Percentiles rank a stretch among this genome's conserved stretches.
Conservation (phyloP, 53 echinoderm and acorn worm species). For the Antedon mediterranea region DNA sequence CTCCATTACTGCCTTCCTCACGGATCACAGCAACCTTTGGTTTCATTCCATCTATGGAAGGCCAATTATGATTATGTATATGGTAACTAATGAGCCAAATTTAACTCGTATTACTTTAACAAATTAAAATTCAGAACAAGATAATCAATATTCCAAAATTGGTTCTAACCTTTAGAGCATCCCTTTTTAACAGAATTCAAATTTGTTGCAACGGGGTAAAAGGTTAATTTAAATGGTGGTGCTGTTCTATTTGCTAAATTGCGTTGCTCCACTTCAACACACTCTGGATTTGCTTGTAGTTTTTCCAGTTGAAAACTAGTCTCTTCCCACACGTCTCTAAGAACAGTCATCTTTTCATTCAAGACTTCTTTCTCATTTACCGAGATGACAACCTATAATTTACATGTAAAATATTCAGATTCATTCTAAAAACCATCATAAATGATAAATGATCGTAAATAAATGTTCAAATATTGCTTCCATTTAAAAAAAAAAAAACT, state of each 20-base stretch:
- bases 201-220: slow-evolving; percentile 22
- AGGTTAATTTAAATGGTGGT: slow-evolving; percentile 76
- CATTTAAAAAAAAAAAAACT: not conserved
- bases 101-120: too few species aligned
- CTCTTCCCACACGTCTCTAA: slow-evolving; percentile 85
- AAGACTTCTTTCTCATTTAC: slow-evolving; percentile 40
- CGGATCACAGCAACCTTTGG: slow-evolving; percentile 91
- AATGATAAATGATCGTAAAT: too few species aligned
- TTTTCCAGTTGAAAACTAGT: slow-evolving; percentile 80
- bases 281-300: slow-evolving; percentile 67
- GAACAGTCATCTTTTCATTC: slow-evolving; percentile 37
- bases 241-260: slow-evolving; percentile 46
- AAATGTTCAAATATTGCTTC: too few species aligned
- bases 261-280: slow-evolving; percentile 60
- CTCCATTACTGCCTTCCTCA: slow-evolving; percentile 96
- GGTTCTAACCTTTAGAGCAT: not conserved
- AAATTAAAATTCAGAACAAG: too few species aligned
- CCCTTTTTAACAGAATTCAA: not conserved
- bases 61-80: not conserved
- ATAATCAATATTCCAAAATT: too few species aligned
- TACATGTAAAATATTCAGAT: not conserved
- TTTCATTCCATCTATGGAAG: not conserved
- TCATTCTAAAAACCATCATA: too few species aligned
- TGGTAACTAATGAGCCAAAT: too few species aligned
- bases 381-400: slow-evolving; percentile 36